These are phyloP conservation scores for Andrena haemorrhoa DNA, from an alignment of 2,888 invertebrate species.

Conservation along the genomic window DNA sequence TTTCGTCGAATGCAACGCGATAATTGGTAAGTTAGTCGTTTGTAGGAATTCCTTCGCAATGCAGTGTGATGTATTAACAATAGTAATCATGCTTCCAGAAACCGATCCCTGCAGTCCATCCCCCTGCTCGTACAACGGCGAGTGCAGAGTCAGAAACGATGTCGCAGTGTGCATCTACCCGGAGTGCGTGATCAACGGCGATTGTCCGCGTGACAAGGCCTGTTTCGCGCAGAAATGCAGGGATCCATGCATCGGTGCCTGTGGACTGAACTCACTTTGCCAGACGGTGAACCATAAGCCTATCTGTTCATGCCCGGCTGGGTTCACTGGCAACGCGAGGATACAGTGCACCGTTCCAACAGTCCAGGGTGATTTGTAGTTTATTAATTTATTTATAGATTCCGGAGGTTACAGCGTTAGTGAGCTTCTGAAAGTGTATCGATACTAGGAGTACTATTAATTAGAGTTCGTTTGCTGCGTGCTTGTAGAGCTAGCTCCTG, in stretches of 20 bases:
- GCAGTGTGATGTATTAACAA: too few species aligned
- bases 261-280: slow-evolving; percentile 93
- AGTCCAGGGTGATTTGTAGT: slow-evolving; percentile 48
- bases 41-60: neutral
- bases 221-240: slow-evolving; percentile 94
- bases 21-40: slow-evolving; percentile 79
- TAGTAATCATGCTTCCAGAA: slow-evolving; percentile 64
- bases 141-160: slow-evolving; percentile 90
- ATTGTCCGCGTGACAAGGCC: slow-evolving; percentile 92
- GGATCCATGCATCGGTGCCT: slow-evolving; percentile 93
- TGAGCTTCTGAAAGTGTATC: too few species aligned
- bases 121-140: slow-evolving; percentile 93
- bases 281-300: slow-evolving; percentile 92
- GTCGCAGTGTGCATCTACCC: slow-evolving; percentile 92
- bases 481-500: slow-evolving; percentile 86
- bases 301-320: slow-evolving; percentile 92
- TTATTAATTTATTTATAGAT: neutral
- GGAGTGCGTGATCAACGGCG: slow-evolving; percentile 95
- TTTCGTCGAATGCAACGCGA: slow-evolving; percentile 84
- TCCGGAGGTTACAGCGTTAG: too few species aligned
- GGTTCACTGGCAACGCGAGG: slow-evolving; percentile 92
- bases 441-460: neutral
- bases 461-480: slow-evolving; percentile 44
- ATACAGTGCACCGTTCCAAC: slow-evolving; percentile 88
- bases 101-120: slow-evolving; percentile 93